Evolutionary conservation across 2,113 vertebrate genomes (phyloP).

Genomic region (Terrapene triunguis): DNA sequence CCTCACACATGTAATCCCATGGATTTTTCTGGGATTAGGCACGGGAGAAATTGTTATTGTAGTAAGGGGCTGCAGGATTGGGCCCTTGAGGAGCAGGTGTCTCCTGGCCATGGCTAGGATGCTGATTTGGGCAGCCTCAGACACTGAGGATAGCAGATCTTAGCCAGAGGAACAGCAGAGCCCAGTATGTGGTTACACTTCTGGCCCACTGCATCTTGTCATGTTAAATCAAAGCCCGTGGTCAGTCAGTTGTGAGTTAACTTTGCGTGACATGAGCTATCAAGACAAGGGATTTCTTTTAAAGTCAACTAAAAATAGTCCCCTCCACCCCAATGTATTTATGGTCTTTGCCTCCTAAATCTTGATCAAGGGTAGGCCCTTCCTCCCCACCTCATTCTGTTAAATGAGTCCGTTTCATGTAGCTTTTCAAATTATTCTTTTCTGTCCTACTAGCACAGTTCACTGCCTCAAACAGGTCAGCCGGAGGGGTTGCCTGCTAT

Average conservation of each 20-base stretch:
- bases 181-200: slow-evolving; percentile 16
- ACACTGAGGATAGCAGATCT: background rate
- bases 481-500: background rate
- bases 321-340: background rate
- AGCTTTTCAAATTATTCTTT: slow-evolving; percentile 24
- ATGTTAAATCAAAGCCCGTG: slow-evolving; percentile 37
- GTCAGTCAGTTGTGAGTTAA: slow-evolving; percentile 29
- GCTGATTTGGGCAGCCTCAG: slow-evolving; percentile 1
- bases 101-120: background rate
- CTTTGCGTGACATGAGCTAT: slow-evolving; percentile 5
- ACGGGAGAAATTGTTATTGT: background rate
- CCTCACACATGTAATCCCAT: background rate
- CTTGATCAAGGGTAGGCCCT: background rate
- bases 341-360: background rate
- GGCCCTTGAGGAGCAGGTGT: slow-evolving; percentile 36
- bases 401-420: background rate
- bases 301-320: slow-evolving; percentile 22
- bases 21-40: background rate
- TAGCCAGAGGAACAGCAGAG: background rate
- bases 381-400: background rate
- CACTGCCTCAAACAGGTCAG: background rate
- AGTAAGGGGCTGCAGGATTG: background rate
- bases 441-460: background rate
- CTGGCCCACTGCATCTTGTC: slow-evolving; percentile 10
- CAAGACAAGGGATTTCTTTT: background rate